Evolutionary conservation across 2,888 invertebrate genomes (phyloP).

Genomic region (Microplitis manilae): DNA sequence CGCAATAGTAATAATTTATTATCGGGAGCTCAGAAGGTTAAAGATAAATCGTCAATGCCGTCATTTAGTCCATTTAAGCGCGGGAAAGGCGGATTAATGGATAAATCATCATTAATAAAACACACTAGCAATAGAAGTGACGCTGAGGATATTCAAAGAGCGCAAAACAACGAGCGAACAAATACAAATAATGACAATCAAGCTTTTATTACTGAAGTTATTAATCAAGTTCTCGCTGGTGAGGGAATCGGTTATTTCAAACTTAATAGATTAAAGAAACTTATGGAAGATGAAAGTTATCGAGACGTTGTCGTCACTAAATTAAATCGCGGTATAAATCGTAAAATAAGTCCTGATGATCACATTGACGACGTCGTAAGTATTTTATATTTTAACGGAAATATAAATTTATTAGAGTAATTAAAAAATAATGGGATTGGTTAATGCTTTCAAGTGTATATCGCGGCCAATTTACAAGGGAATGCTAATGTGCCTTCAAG

Average conservation of each 20-base stretch:
- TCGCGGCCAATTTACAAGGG: slow-evolving; percentile 96
- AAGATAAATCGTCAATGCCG: slow-evolving; percentile 63
- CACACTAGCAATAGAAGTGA: slow-evolving; percentile 81
- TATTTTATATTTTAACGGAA: slow-evolving; percentile 47
- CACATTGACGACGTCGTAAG: slow-evolving; percentile 97
- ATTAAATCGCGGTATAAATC: slow-evolving; percentile 93
- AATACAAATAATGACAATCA: slow-evolving; percentile 92
- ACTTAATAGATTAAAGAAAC: slow-evolving; percentile 89
- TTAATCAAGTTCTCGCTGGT: slow-evolving; percentile 88
- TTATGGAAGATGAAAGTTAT: slow-evolving; percentile 99
- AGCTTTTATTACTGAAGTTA: slow-evolving; percentile 91
- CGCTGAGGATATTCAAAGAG: slow-evolving; percentile 80
- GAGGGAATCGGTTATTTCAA: slow-evolving; percentile 98
- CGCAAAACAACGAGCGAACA: slow-evolving; percentile 80
- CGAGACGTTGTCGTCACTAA: slow-evolving; percentile 95
- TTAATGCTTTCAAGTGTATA: slow-evolving; percentile 79
- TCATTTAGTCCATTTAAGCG: slow-evolving; percentile 84
- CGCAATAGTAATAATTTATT: slow-evolving; percentile 66
- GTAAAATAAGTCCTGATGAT: slow-evolving; percentile 94
- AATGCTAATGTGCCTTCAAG: slow-evolving; percentile 92
- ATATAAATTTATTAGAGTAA: neutral
- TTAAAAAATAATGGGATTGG: slow-evolving; percentile 1
- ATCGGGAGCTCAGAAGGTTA: slow-evolving; percentile 73
- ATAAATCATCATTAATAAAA: slow-evolving; percentile 90
- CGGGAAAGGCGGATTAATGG: slow-evolving; percentile 87